Base-by-base conservation (phyloP, 2,797 vertebrate species). In the Aldrovandia affinis region DNA sequence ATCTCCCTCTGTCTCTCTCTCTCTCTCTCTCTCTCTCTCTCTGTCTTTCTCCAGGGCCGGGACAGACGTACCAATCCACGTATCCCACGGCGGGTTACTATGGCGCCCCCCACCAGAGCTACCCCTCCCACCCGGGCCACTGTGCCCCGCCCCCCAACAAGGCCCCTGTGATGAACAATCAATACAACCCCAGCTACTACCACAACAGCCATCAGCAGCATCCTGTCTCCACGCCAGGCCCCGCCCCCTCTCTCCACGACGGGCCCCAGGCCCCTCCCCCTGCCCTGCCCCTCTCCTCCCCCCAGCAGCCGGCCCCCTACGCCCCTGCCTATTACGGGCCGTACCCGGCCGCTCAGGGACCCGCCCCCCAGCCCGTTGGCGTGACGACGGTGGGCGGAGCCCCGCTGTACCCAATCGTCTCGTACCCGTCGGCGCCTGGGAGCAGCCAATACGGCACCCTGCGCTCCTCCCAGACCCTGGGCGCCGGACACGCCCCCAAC, bases 131-230 rank as follows among this genome's bases (percentile, higher is more conserved):
- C 91, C 94, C 96, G 82, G 94, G 93, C 92, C 93, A 94, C 84
- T 93, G 94, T 83, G 89, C 93, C 86, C 93, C 96, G 91, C 94
- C 93, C 87, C 92, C 96, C 90, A 94, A 36, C 93, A 99, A 98
- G 95, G 89, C 94, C 86, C 93, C 96, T 6, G 89, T 93, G 55
- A 86, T 93, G 84, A 96, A 96, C 93, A 94, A 90, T 91, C 94
- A 95, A 86, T 94, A 93, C 78, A 90, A 92, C 89, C 88, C 90
- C 33, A 91, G 90, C 94, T 98, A 97, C 91, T 97, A 97, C 88
- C 93, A 95, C 87, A 89, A 94, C 89, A 95, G 94, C 88, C 96
- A 96, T 84, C 95, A 59, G 57, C 57, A 59, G 57, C 57, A 20
- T 10, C 91, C 65, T 70, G 70, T 79, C n/a, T 79, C 88, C 81